Evolutionary conservation across 64 coral and sea anemone species (phyloP).

Genomic region (Trachythela sp.): DNA sequence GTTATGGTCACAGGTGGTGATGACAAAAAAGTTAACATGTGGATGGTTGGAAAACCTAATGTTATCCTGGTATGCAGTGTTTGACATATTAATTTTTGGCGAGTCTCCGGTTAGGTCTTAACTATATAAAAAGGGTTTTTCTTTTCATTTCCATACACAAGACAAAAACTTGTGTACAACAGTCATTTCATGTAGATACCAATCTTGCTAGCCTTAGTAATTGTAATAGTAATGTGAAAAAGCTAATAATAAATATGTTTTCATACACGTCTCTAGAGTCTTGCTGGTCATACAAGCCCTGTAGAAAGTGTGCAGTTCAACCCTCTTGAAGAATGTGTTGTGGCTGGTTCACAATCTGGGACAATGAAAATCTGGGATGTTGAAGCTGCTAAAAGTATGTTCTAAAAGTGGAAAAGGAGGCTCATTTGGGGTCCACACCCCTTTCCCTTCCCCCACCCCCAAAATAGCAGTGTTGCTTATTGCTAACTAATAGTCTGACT

Average conservation of each 20-base stretch:
- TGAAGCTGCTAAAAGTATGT: conserved; percentile 98
- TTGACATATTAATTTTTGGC: background rate
- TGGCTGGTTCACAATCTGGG: conserved; percentile 96
- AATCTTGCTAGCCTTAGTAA: too few species aligned
- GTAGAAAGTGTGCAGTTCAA: conserved; percentile 96
- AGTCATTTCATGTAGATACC: too few species aligned
- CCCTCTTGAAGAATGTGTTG: conserved; percentile 78
- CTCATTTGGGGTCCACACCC: too few species aligned
- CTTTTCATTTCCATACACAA: too few species aligned
- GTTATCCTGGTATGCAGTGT: conserved; percentile 77
- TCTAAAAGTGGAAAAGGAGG: background rate
- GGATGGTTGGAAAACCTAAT: conserved; percentile 95
- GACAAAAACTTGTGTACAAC: too few species aligned
- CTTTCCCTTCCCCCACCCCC: too few species aligned
- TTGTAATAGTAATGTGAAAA: background rate
- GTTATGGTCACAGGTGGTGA: conserved; percentile 98
- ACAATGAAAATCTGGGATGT: conserved; percentile 99
- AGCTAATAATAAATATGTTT: background rate
- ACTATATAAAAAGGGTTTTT: too few species aligned
- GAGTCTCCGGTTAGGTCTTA: too few species aligned
- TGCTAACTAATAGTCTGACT: background rate
- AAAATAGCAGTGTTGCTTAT: background rate
- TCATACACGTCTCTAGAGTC: conserved; percentile 37
- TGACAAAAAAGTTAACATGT: conserved; percentile 98
- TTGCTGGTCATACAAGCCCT: conserved; percentile 94